Evolutionary conservation across 2,797 vertebrate genomes (phyloP), one percentile per base, ranked within the genome.

Genomic region (Molossus alvarezi): DNA sequence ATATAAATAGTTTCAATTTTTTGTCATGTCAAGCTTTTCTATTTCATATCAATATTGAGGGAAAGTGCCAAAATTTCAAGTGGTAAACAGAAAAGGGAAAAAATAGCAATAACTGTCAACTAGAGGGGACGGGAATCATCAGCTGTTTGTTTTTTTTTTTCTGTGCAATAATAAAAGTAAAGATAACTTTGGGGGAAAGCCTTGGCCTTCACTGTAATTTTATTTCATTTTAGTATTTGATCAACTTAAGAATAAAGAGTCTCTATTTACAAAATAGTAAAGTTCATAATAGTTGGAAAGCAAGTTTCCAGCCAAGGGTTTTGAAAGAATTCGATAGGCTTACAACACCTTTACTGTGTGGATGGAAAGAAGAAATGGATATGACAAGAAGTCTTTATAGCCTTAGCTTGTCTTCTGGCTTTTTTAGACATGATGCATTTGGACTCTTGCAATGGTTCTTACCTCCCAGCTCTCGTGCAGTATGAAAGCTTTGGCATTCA

Each of bases 381-480:
- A 76, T 72, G 88, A 96, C 90, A 90, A 29, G 60, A 97, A 75
- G 29, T 57, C 94, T 97, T 97, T 75, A 83, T 27, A 95, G 41
- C 55, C 11, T 97, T 90, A 94, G 12, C 92, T 92, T 96, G 29
- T 91, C 94, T 89, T 94, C 79, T 69, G 62, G 58, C 80, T 85
- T 94, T 97, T 96, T 96, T 81, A 97, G 41, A 91, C 45, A 85
- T 95, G 62, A 88, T 95, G 57, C 21, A 53, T 96, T 97, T 96
- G 15, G 51, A 9, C 4, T 94, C 94, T 67, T 96, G 92, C 88
- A 86, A 0, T 29, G 1, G 0, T 90, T 97, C 55, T 48, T 91
- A 89, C 80, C 94, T 93, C 73, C 58, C 13, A 0, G 91, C 67
- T 97, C 97, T 88, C 82, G 90, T 96, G 95, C 41, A 55, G 12